Conservation (phyloP, 2,113 vertebrate genomes). For the Desmodus rotundus region DNA sequence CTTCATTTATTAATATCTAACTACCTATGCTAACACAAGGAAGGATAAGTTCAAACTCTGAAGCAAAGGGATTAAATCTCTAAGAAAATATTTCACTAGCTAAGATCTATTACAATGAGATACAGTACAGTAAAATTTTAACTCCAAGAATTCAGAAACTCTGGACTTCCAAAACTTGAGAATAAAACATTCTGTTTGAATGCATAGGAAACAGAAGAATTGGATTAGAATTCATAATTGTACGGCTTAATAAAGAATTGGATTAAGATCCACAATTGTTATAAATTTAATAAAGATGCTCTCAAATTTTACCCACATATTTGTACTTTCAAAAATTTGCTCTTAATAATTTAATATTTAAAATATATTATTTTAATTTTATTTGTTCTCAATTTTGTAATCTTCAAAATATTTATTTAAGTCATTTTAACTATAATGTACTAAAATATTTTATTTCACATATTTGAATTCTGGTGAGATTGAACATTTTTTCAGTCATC, state of each 20-base stretch:
- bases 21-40: neutral
- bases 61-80: neutral
- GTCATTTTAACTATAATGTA: neutral
- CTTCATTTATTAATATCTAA: too few relatives aligned
- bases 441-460: neutral
- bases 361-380: neutral
- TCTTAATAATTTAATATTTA: neutral
- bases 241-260: neutral
- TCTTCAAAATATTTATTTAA: neutral
- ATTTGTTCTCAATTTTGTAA: slow-evolving; percentile 6
- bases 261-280: neutral
- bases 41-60: neutral
- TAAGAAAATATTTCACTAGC: neutral
- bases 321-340: neutral
- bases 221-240: neutral
- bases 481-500: neutral
- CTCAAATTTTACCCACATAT: neutral
- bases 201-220: neutral
- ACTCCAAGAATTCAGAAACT: neutral
- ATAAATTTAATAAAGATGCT: neutral
- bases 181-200: neutral
- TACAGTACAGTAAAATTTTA: neutral
- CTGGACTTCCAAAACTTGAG: neutral
- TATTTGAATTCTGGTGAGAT: neutral
- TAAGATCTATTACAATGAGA: slow-evolving; percentile 15